Base-by-base conservation (phyloP, 1,140 invertebrate species). In the Oryctes rhinoceros region DNA sequence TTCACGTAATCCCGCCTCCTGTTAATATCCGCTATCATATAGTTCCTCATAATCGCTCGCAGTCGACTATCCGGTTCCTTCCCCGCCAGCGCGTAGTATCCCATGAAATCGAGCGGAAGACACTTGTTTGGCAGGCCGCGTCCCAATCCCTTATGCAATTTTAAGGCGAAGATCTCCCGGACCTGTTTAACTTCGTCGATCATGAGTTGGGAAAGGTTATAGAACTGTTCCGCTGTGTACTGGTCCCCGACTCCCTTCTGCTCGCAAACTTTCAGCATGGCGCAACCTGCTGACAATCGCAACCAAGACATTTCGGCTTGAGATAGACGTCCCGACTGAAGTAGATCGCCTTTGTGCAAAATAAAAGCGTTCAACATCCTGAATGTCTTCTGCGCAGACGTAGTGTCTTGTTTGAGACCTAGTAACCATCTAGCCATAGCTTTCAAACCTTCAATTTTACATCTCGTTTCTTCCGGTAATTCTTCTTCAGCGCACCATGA, bases 31-130 rank as follows among this genome's bases (percentile, higher is more conserved):
- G 92, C 91, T 47, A 93, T 88, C 91, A 98, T 94, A 86, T 94
- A 96, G 83, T 94, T 87, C 65, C 83, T 84, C 39, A 87, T 85
- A 6, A 81, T 81, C 11, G 82, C 39, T 74, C 85, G 84, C 78
- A 85, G 86, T 83, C 88, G 87, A 82, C 94, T 93, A 80, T 97
- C 94, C 30, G 93, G 91, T 88, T 98, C 97, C 81, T 94, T 92
- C 10, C 96, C 97, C 37, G 92, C 95, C 35, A 99, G 89, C 10
- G 94, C 94, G 88, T 98, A 98, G 87, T 97, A 96, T 39, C 96
- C 96, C 96, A 99, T 98, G 89, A 99, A 99, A 88, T 99, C 97
- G 77, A 99, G 88, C 2, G 97, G 97, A 74, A 99, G 90, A 87
- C 95, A 96, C 87, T 95, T 95, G 83, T 95, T 94, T 24, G 95